Evolutionary conservation across 1,140 invertebrate species (phyloP).

Genomic region (Drosophila biarmipes): DNA sequence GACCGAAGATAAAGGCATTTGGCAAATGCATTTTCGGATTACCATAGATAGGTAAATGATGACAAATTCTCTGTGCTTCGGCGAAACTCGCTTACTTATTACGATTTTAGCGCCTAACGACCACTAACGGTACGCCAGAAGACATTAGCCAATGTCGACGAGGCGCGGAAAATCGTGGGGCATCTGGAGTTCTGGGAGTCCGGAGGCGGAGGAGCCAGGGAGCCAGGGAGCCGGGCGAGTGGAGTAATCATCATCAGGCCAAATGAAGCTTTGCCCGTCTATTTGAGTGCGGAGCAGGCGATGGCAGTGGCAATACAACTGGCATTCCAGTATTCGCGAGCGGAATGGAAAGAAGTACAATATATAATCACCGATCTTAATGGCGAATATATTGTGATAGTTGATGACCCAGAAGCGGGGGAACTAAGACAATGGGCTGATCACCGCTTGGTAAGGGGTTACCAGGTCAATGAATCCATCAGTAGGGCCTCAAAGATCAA

Average conservation of each 20-base stretch:
- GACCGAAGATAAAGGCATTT: neutral
- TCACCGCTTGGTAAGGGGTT: conserved; percentile 17
- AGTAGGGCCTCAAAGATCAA: neutral
- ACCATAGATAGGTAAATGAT: neutral
- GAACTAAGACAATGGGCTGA: conserved; percentile 25
- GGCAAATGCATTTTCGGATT: neutral
- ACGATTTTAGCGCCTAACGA: conserved; percentile 73
- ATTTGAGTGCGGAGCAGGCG: conserved; percentile 48
- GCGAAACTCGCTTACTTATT: conserved; percentile 52
- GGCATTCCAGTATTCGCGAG: conserved; percentile 14
- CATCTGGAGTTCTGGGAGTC: neutral
- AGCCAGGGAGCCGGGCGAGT: conserved; percentile 11
- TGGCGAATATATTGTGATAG: conserved; percentile 71
- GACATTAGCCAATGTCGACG: conserved; percentile 51
- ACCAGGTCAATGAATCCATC: conserved; percentile 55
- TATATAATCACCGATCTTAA: conserved; percentile 70
- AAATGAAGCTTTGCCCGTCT: conserved; percentile 44
- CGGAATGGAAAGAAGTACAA: conserved; percentile 14
- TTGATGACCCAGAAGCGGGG: conserved; percentile 49
- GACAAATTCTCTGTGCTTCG: conserved; percentile 7
- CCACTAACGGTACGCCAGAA: conserved; percentile 56
- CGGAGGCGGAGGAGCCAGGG: conserved; percentile 1
- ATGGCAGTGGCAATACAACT: conserved; percentile 6
- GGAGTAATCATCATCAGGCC: conserved; percentile 71
- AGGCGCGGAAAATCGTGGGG: neutral